These are phyloP conservation scores for Eulemur rufifrons DNA, from an alignment of 2,113 vertebrate species.

Conservation along the genomic window DNA sequence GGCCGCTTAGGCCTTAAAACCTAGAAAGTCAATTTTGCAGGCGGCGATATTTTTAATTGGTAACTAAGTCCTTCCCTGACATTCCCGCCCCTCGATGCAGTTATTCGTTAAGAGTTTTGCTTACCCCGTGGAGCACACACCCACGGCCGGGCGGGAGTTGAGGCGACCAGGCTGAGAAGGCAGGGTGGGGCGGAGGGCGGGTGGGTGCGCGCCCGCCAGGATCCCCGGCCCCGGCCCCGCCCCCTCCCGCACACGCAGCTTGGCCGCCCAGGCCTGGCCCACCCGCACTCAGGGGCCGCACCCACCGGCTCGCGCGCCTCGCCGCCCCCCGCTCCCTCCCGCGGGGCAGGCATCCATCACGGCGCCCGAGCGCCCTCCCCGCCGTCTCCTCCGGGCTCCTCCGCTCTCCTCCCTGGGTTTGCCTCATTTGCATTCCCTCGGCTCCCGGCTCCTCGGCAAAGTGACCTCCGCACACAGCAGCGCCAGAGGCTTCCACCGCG, in stretches of 20 bases:
- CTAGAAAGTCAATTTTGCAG: background rate
- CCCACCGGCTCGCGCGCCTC: background rate
- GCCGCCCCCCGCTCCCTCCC: background rate
- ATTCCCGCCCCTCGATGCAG: background rate
- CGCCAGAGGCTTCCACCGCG: constrained; percentile 73
- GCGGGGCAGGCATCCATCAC: constrained; percentile 75
- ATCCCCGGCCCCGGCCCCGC: background rate
- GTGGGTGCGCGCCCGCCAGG: background rate
- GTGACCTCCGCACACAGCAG: constrained; percentile 78
- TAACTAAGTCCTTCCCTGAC: background rate
- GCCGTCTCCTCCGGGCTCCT: constrained; percentile 51
- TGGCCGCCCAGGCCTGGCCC: background rate
- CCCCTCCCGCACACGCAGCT: background rate
- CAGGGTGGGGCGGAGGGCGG: background rate
- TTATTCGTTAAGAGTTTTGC: constrained; percentile 54
- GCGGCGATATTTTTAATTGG: constrained; percentile 3
- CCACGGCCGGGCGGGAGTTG: background rate
- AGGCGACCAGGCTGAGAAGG: background rate
- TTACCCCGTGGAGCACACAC: background rate
- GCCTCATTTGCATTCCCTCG: constrained; percentile 81
- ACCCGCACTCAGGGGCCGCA: background rate
- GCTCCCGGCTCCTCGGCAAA: constrained; percentile 77
- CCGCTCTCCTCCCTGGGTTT: constrained; percentile 63
- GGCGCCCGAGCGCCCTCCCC: constrained; percentile 56
- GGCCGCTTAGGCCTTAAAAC: background rate